Evolutionary conservation across 2,888 invertebrate species (phyloP), one percentile per base, ranked within the genome.

Genomic region (Molanna angustata): DNA sequence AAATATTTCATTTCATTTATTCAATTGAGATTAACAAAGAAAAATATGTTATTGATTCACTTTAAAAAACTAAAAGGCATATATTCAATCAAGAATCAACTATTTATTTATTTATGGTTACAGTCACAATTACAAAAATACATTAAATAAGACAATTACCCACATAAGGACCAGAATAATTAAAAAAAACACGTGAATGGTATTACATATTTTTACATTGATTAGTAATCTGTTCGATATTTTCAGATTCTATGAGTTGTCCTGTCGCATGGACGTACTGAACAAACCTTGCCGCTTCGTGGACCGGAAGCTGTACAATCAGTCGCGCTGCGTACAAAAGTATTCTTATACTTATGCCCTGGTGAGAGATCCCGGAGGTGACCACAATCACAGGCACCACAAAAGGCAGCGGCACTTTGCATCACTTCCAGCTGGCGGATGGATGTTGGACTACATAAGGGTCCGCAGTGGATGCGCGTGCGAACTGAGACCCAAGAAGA

Each of bases 381-480:
- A 71, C 35, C 69, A 71, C 31, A 76, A 75, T 33, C 65, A 66
- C 42, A 63, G 68, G 51, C 69, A 72, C 17, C 64, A 61, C 41
- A 63, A 63, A 40, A 71, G 73, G 52, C 61, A 64, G 52, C 63
- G 65, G 43, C 68, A 69, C 53, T 71, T 74, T 57, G 72, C 73
- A 11, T 64, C 69, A 41, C 69, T 83, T 60, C 78, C 82, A 1
- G 78, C 78, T 1, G 74, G 75, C 3, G 74, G 75, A 3, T 91
- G 88, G 84, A 83, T 85, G 57, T 75, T 92, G 71, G 91, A 91
- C 74, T 90, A 90, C 72, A 88, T 93, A 63, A 77, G 80, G 63
- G 84, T 93, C 57, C 80, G 90, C 53, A 88, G 88, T 61, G 93
- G 92, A 32, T 93, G 93, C 73, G 84, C 88, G 65, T 93, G 93